These are phyloP conservation scores for Gasteruption jaculator DNA, from an alignment of 2,888 invertebrate species.

Conservation along the genomic window DNA sequence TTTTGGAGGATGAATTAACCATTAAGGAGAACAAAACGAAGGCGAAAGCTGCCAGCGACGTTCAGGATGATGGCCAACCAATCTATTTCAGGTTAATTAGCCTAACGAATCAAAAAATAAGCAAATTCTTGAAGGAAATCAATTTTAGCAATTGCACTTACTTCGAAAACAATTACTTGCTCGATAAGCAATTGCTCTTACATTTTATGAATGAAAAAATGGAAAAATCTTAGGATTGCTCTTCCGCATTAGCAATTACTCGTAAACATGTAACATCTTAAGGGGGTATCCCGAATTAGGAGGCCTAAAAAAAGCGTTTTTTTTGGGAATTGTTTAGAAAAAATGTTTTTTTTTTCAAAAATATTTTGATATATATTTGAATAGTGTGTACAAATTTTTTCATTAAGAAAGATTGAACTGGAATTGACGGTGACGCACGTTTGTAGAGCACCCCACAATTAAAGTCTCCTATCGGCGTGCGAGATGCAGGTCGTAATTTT, in stretches of 20 bases:
- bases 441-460: no score
- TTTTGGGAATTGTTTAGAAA: not conserved
- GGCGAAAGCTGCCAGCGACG: constrained; percentile 36
- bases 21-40: constrained; percentile 46
- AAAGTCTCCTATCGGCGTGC: no score
- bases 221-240: not conserved
- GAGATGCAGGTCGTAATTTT: no score
- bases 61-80: constrained; percentile 59
- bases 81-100: constrained; percentile 64
- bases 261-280: not conserved
- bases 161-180: not conserved
- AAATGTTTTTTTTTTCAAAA: not conserved
- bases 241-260: not conserved
- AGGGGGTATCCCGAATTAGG: not conserved
- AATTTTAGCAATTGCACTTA: constrained; percentile 13
- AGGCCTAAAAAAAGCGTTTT: not conserved
- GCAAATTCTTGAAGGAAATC: no score
- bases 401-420: no score
- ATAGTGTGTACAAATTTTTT: no score
- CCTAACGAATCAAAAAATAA: constrained; percentile 7
- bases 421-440: no score
- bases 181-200: not conserved
- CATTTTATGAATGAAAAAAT: constrained; percentile 3
- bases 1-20: constrained; percentile 62
- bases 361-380: no score